These are phyloP conservation scores for Lymantria monacha DNA, from an alignment of 2,888 invertebrate species.

Conservation along the genomic window DNA sequence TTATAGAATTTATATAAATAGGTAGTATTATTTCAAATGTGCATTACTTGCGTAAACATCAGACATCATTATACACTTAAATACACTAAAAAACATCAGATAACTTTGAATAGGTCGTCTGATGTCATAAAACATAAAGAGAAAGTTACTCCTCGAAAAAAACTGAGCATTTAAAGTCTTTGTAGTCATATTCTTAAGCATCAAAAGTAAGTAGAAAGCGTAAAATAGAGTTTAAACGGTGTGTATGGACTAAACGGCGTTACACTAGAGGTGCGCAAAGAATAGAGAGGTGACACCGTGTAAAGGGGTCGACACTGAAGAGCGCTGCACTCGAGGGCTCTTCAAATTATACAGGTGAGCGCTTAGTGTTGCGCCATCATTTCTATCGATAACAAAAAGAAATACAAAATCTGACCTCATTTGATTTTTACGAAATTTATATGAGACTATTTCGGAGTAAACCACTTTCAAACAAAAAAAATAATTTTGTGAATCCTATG, in stretches of 20 bases:
- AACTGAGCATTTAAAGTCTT: background rate
- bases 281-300: constrained; percentile 52
- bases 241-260: constrained; percentile 35
- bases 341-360: constrained; percentile 70
- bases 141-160: background rate
- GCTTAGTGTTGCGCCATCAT: constrained; percentile 26
- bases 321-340: constrained; percentile 54
- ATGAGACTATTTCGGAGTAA: too few relatives aligned
- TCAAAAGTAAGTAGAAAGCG: constrained; percentile 5
- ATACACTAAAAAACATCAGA: too few relatives aligned
- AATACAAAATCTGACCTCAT: too few relatives aligned
- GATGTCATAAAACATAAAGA: too few relatives aligned
- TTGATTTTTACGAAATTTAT: too few relatives aligned
- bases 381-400: constrained; percentile 17
- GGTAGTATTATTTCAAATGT: too few relatives aligned
- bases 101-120: too few relatives aligned
- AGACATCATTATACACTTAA: too few relatives aligned
- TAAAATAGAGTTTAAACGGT: constrained; percentile 9
- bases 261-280: constrained; percentile 33
- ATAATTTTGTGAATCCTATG: too few relatives aligned
- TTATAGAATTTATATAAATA: too few relatives aligned
- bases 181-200: background rate
- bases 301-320: constrained; percentile 58
- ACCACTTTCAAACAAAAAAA: too few relatives aligned
- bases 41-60: too few relatives aligned